phyloP scores from a whole-genome alignment of 2,888 invertebrate species.

The Tipula lateralis region DNA sequence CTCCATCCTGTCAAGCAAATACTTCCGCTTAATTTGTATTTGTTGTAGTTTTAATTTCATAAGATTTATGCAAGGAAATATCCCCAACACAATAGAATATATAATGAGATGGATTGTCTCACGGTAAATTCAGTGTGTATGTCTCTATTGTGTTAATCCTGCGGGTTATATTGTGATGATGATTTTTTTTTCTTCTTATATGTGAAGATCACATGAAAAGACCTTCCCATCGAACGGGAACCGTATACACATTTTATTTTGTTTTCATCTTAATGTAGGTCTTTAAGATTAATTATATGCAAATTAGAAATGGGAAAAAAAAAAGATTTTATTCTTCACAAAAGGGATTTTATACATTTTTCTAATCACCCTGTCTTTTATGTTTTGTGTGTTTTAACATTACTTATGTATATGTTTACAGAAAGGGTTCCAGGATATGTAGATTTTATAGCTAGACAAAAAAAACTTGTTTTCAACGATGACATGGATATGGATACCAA shows the following conservation, averaged over 20 bases:
- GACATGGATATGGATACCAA: constrained; percentile 24
- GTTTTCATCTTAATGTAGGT: not conserved
- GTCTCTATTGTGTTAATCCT: constrained; percentile 24
- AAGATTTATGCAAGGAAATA: constrained; percentile 2
- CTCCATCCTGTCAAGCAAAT: constrained; percentile 1
- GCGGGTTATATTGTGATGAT: too few relatives aligned
- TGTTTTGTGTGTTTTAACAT: not conserved
- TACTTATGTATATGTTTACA: not conserved
- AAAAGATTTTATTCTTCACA: not conserved
- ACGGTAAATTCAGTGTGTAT: not conserved
- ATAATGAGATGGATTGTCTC: constrained; percentile 19
- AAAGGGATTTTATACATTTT: not conserved
- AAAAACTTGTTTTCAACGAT: constrained; percentile 11
- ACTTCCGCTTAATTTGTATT: not conserved
- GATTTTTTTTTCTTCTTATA: not conserved
- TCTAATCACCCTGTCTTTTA: constrained; percentile 5
- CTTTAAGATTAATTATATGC: constrained; percentile 11
- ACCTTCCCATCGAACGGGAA: not conserved
- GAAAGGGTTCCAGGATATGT: constrained; percentile 4
- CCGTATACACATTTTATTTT: not conserved
- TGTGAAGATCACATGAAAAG: not conserved
- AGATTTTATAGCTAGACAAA: not conserved
- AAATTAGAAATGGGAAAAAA: not conserved
- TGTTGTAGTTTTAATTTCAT: not conserved
- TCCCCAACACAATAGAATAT: not conserved